Evolutionary conservation across 2,113 vertebrate species (phyloP).

Genomic region (Oxyruncus cristatus): DNA sequence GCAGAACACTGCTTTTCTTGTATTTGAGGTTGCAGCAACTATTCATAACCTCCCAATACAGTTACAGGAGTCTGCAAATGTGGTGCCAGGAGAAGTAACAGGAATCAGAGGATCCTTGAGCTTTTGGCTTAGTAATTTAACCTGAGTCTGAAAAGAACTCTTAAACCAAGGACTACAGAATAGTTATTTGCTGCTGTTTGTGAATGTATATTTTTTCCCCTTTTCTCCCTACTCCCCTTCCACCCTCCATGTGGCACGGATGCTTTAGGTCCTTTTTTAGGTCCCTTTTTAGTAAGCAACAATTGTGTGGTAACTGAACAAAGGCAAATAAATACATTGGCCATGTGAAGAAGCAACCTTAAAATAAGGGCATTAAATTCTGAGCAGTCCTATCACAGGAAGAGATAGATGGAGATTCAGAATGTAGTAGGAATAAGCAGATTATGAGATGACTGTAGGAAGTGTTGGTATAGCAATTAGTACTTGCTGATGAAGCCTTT

Average conservation of each 20-base stretch:
- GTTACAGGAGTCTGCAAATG: background rate
- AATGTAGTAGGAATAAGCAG: background rate
- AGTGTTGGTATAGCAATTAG: background rate
- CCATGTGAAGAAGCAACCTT: background rate
- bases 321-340: background rate
- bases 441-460: background rate
- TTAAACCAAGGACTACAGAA: background rate
- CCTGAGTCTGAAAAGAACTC: background rate
- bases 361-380: background rate
- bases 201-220: background rate
- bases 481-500: background rate
- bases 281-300: background rate
- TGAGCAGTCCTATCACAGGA: background rate
- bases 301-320: background rate
- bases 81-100: background rate
- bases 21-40: background rate
- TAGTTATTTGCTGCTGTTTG: background rate
- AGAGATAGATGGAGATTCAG: background rate
- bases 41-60: background rate
- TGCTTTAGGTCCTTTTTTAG: background rate
- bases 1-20: background rate
- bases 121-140: background rate
- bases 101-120: background rate
- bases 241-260: background rate
- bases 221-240: rapidly evolving